Evolutionary conservation across 2,113 vertebrate genomes (phyloP), one percentile per base, ranked within the genome.

Genomic region (Thunnus maccoyii): DNA sequence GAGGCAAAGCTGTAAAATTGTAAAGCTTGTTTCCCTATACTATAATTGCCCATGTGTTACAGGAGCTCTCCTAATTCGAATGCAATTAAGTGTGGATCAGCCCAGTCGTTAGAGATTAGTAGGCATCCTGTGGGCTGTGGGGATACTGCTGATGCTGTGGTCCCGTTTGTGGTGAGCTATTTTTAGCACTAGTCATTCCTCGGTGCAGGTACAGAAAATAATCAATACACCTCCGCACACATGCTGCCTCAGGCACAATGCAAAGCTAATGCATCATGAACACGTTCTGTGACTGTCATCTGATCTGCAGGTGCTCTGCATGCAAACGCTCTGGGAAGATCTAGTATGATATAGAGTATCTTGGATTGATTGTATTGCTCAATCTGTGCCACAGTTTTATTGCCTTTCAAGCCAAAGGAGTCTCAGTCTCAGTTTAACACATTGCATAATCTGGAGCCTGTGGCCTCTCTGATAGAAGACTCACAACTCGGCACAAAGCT

Each of bases 241-340:
- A 78, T 58, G 76, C 71, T 62, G 74, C 89, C 86, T 90, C 58
- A 67, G 81, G 89, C 85, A 75, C 83, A 82, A 83, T 50, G 76
- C 78, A 78, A 82, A 88, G 57, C 76, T 80, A 81, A 91, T 90
- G 80, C 90, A 86, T 92, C 82, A 88, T 83, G 76, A 91, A 52
- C 65, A 55, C 74, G 64, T 78, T 80, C 72, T 77, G 76, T 44
- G 79, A 76, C 76, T 52, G 76, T 84, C 63, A 78, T 83, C 55
- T 67, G 76, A 82, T 86, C 71, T 70, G 55, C 69, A 12, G 44
- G 51, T 56, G 62, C 73, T 41, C 50, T 30, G 51, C 20, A 15
- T 47, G 62, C 64, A 84, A 82, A 65, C 2, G 3, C 67, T 69
- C 36, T 50, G n/a, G 44, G 56, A 84, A 68, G 62, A 76, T 75